Evolutionary conservation across 2,797 vertebrate species (phyloP), one percentile per base, ranked within the genome.

Genomic region (Molothrus ater): DNA sequence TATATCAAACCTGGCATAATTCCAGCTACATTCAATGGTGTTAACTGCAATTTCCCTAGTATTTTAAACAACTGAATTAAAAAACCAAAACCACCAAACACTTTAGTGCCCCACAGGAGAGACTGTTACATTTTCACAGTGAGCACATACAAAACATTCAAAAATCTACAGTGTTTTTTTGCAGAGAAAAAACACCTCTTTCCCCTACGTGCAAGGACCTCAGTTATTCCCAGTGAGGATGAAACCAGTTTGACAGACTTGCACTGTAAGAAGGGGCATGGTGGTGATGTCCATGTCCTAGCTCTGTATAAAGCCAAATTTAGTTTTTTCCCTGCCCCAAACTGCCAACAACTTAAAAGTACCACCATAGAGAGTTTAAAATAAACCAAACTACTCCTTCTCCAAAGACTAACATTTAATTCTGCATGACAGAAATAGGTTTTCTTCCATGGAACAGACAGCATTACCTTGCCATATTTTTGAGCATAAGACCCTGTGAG

Each of bases 401-500:
- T 48, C 38, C 31, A 47, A 87, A 87, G n/a, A 54, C 20, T 18
- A 26, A 24, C 13, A 31, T 75, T 69, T 53, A 48, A 40, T 56
- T 75, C 76, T 63, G 10, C 12, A 45, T 21, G 40, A 71, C 17
- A 68, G 21, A 76, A 54, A 38, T 0, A 2, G 0, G 9, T 56
- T 69, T 79, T 50, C 25, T 40, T 56, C 40, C 53, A 56, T 43
- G 45, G 42, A 81, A 66, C 32, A 81, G 19, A 19, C 22, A 83
- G 7, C 4, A 36, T 88, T 98, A 99, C 99, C 99, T 99, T 99
- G 96, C 99, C 98, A 88, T 99, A 99, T 95, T 99, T 99, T 96
- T 99, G 99, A 19, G 99, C 99, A 12, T 98, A 99, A 74, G 99
- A 99, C 86, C 99, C 99, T 10, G 99, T 99, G 95, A 99, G 99